Evolutionary conservation across 2,113 vertebrate genomes (phyloP), one percentile per base, ranked within the genome.

Genomic region (Lepus europaeus): DNA sequence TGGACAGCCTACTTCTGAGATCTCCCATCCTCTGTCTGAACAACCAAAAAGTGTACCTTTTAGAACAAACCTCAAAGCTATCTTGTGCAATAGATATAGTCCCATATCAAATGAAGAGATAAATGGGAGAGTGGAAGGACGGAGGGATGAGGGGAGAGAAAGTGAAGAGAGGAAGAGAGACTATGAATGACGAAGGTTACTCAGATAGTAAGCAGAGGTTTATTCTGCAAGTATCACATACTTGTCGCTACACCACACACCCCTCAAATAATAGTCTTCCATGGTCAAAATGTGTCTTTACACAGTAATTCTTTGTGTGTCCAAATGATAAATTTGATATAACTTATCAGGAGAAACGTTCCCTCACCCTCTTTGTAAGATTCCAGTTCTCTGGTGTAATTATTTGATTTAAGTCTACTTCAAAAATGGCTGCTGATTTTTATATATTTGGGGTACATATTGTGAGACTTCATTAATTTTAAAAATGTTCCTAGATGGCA

Each of bases 401-500:
- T 96, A 31, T 91, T 92, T 89, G 79, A 82, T 95, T 95, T 96
- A 95, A 96, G 83, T 78, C 77, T 33, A 27, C 0, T 97, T 97
- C 89, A 97, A 90, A 95, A 97, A 89, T 90, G 74, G 3, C 93
- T 93, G 70, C 74, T 95, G 81, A 45, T 81, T 88, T 97, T 98
- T 97, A 95, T 97, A 96, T 68, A 96, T 97, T 95, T 85, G 94
- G 63, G 73, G 91, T 81, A 89, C 95, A 95, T 87, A 82, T 95
- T 95, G 70, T 61, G 66, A 70, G 19, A 84, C 95, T 97, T 97
- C 69, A 73, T 97, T 95, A 97, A 96, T 97, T 97, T 92, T 90
- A 95, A 94, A 94, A 97, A 92, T 3, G 91, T 86, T 69, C 36
- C 96, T 90, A 45, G 69, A 94, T 97, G 97, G 93, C 93, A 93